phyloP scores from a whole-genome alignment of 2,888 invertebrate species.

The Mechanitis messenoides region DNA sequence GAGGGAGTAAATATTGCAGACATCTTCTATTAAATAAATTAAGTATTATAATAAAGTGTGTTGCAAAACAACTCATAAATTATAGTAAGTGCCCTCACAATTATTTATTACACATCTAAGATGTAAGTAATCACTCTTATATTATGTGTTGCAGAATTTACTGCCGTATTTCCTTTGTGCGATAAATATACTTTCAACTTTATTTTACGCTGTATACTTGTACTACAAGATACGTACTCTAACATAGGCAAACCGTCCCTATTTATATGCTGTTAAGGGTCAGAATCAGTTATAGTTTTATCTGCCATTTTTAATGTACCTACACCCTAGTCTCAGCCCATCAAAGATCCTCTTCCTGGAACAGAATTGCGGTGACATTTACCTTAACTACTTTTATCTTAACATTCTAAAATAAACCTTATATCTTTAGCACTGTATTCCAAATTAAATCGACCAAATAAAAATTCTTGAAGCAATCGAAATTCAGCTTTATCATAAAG shows the following conservation, averaged over 20 bases:
- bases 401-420: conserved; percentile 21
- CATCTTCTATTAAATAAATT: too few species aligned
- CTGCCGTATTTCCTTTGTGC: too few species aligned
- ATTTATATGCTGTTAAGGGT: neutral
- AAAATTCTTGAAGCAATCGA: conserved; percentile 6
- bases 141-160: conserved; percentile 1
- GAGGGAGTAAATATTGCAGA: too few species aligned
- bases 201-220: neutral
- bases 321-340: conserved; percentile 44
- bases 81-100: conserved; percentile 2
- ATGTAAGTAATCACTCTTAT: neutral
- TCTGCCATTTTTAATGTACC: conserved; percentile 43
- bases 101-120: too few species aligned
- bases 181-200: neutral
- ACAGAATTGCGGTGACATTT: conserved; percentile 35
- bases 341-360: conserved; percentile 39
- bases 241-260: neutral
- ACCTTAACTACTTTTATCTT: conserved; percentile 26
- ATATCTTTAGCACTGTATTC: conserved; percentile 7
- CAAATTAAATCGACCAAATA: conserved; percentile 11
- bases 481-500: conserved; percentile 11
- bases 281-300: conserved; percentile 8
- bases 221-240: too few species aligned
- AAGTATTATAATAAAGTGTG: too few species aligned
- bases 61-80: neutral